Conservation (phyloP, 1,140 invertebrate species). For the Globodera rostochiensis region DNA sequence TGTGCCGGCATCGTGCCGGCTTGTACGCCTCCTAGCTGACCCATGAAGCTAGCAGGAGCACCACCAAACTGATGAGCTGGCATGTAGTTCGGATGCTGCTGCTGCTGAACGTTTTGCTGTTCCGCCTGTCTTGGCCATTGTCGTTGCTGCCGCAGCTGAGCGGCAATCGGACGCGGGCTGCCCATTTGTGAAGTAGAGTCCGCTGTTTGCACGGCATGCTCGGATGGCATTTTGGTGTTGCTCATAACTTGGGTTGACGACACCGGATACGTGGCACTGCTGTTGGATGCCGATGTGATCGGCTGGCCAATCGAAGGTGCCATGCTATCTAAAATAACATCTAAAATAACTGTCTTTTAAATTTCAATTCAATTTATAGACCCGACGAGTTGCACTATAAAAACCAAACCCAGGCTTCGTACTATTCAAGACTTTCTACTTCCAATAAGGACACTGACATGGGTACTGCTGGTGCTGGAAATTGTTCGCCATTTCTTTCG, state of each 20-base stretch:
- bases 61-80: constrained; percentile 14
- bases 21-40: constrained; percentile 10
- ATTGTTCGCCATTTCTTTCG: not conserved
- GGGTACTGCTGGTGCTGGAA: constrained; percentile 14
- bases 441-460: not conserved
- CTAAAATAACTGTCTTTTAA: not conserved
- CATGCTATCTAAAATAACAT: not conserved
- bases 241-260: not conserved
- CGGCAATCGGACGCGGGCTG: not conserved
- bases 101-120: not conserved
- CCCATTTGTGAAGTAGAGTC: not conserved
- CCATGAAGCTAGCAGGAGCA: not conserved
- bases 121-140: constrained; percentile 18
- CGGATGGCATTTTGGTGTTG: not conserved
- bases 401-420: not conserved
- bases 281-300: constrained; percentile 8
- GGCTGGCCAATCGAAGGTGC: constrained; percentile 15
- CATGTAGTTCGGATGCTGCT: not conserved
- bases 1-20: constrained; percentile 5
- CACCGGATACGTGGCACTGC: not conserved
- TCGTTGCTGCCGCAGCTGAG: constrained; percentile 23
- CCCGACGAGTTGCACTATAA: not conserved
- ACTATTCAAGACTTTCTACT: too few species aligned
- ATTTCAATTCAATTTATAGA: too few species aligned
- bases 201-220: not conserved